Conservation (phyloP, 2,888 invertebrate species). For the Drosophila emarginata region DNA sequence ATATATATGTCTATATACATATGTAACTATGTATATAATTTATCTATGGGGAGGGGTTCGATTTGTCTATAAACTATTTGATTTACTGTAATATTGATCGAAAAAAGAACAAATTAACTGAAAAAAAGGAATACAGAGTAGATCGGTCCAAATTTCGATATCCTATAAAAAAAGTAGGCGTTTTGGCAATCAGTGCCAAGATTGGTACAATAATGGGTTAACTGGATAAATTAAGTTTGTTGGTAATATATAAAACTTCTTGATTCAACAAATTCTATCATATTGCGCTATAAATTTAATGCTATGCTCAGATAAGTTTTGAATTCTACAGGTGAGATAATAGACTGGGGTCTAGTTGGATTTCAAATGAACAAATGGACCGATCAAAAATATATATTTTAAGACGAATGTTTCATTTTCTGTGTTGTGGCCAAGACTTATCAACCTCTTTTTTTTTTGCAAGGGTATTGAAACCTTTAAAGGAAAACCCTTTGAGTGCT, state of each 20-base stretch:
- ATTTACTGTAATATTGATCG: neutral
- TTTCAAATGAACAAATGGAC: too few relatives aligned
- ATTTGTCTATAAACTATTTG: neutral
- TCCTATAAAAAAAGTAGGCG: neutral
- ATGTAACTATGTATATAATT: neutral
- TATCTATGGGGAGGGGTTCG: neutral
- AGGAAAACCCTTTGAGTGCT: too few relatives aligned
- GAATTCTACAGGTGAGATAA: too few relatives aligned
- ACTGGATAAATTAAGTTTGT: too few relatives aligned
- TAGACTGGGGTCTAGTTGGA: too few relatives aligned
- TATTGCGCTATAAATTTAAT: too few relatives aligned
- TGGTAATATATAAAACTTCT: too few relatives aligned
- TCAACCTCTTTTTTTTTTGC: neutral
- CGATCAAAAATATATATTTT: neutral
- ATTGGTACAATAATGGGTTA: too few relatives aligned
- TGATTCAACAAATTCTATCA: too few relatives aligned
- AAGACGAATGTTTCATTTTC: neutral
- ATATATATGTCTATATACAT: too few relatives aligned
- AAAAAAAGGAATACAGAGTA: neutral
- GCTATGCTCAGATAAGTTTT: too few relatives aligned
- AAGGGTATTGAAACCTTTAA: neutral
- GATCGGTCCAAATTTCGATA: neutral
- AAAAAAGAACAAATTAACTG: neutral
- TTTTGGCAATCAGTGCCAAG: too few relatives aligned
- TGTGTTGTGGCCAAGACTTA: neutral